These are phyloP conservation scores for Rhamphomyia laevipes DNA, from an alignment of 2,888 invertebrate species.

Conservation along the genomic window DNA sequence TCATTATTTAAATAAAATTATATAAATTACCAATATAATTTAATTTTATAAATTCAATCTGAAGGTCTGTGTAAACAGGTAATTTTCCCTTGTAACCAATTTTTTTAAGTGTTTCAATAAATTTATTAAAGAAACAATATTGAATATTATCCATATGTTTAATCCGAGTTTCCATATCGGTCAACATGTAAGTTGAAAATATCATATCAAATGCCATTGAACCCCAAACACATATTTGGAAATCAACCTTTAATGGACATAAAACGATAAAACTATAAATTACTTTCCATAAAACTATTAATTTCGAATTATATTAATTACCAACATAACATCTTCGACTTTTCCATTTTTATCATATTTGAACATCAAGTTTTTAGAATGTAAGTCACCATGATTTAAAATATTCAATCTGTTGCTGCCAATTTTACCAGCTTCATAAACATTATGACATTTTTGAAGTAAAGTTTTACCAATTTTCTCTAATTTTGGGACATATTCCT, in stretches of 20 bases:
- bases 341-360: conserved; percentile 18
- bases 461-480: conserved; percentile 1
- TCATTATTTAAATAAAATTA: not conserved
- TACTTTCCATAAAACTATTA: not conserved
- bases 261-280: too few relatives aligned
- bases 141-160: conserved; percentile 10
- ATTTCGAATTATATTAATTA: not conserved
- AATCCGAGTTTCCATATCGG: conserved; percentile 4
- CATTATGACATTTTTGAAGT: not conserved
- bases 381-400: conserved; percentile 36
- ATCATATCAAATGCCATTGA: conserved; percentile 11
- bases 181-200: conserved; percentile 7
- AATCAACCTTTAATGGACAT: conserved; percentile 12
- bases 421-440: not conserved
- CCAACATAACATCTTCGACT: conserved; percentile 6
- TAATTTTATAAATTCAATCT: conserved; percentile 10
- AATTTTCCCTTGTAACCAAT: conserved; percentile 7
- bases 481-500: conserved; percentile 1
- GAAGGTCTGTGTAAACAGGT: conserved; percentile 9
- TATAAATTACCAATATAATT: conserved; percentile 7
- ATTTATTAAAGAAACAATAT: conserved; percentile 6
- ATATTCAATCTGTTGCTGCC: conserved; percentile 27
- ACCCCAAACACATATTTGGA: conserved; percentile 12
- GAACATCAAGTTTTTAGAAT: conserved; percentile 36
- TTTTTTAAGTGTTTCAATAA: conserved; percentile 6